Evolutionary conservation across 2,113 vertebrate genomes (phyloP).

Genomic region (Tapirus terrestris): DNA sequence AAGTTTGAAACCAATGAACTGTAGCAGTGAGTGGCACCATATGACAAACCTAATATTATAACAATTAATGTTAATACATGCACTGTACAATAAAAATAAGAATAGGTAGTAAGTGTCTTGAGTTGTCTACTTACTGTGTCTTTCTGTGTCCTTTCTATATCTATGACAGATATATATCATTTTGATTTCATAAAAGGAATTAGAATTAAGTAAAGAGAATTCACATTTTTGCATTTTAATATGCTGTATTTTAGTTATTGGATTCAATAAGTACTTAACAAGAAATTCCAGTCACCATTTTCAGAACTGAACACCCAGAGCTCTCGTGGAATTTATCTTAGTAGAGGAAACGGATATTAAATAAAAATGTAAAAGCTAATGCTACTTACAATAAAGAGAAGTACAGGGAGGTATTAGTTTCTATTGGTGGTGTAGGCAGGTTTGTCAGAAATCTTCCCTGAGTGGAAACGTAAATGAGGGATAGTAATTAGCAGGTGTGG

Average conservation of each 20-base stretch:
- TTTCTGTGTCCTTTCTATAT: background rate
- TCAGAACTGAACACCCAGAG: background rate
- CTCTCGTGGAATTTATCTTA: background rate
- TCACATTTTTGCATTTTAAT: background rate
- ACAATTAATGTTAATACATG: background rate
- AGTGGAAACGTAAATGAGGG: background rate
- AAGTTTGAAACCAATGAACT: background rate
- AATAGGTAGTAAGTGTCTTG: background rate
- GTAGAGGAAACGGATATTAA: background rate
- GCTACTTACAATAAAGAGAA: background rate
- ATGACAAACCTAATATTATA: background rate
- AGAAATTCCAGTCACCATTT: background rate
- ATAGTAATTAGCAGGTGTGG: accelerated
- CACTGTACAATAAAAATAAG: background rate
- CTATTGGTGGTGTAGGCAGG: accelerated
- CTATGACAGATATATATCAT: background rate
- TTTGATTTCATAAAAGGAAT: background rate
- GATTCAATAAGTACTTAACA: background rate
- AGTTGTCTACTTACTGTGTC: background rate
- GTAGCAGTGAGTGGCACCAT: background rate
- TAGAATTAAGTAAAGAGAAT: background rate
- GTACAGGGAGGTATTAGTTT: background rate
- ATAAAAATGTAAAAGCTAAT: background rate
- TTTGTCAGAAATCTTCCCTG: background rate
- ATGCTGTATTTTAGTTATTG: background rate